These are phyloP conservation scores for Chydorus sphaericus DNA, from an alignment of 2,888 invertebrate species.

Conservation along the genomic window DNA sequence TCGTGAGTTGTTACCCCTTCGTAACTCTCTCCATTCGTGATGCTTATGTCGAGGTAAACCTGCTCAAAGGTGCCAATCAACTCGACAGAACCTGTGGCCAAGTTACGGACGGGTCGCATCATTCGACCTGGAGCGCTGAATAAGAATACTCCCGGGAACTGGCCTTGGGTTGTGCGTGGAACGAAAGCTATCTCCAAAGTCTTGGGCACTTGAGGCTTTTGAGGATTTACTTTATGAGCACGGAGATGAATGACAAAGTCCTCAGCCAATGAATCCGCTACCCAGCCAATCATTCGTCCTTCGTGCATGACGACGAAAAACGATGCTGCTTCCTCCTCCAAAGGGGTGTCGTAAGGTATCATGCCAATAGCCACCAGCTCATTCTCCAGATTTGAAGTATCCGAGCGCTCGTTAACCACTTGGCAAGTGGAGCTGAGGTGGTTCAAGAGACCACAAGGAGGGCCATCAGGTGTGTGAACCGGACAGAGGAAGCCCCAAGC, in stretches of 20 bases:
- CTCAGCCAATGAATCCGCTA: slow-evolving; percentile 45
- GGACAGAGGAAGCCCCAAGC: slow-evolving; percentile 99
- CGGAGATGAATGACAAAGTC: slow-evolving; percentile 55
- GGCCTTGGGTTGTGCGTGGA: slow-evolving; percentile 44
- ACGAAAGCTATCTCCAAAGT: slow-evolving; percentile 71
- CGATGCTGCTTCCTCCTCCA: not conserved
- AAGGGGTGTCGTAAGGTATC: slow-evolving; percentile 30
- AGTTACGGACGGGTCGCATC: slow-evolving; percentile 85
- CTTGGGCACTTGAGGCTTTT: slow-evolving; percentile 50
- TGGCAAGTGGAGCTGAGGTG: slow-evolving; percentile 72
- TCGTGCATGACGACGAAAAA: slow-evolving; percentile 59
- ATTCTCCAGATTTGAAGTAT: slow-evolving; percentile 35
- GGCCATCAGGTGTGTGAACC: slow-evolving; percentile 96
- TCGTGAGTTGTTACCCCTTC: slow-evolving; percentile 50
- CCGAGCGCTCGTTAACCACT: slow-evolving; percentile 42
- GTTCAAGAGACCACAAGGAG: slow-evolving; percentile 92
- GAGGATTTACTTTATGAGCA: slow-evolving; percentile 62
- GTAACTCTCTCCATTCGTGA: slow-evolving; percentile 59
- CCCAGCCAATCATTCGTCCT: slow-evolving; percentile 65
- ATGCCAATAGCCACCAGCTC: slow-evolving; percentile 37
- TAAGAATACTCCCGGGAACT: slow-evolving; percentile 83
- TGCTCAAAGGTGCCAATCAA: slow-evolving; percentile 88
- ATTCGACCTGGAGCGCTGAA: slow-evolving; percentile 78
- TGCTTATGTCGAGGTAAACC: slow-evolving; percentile 74
- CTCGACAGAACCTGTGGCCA: slow-evolving; percentile 57